Base-by-base conservation (phyloP, 2,113 vertebrate species). In the Ceyx margarethae region DNA sequence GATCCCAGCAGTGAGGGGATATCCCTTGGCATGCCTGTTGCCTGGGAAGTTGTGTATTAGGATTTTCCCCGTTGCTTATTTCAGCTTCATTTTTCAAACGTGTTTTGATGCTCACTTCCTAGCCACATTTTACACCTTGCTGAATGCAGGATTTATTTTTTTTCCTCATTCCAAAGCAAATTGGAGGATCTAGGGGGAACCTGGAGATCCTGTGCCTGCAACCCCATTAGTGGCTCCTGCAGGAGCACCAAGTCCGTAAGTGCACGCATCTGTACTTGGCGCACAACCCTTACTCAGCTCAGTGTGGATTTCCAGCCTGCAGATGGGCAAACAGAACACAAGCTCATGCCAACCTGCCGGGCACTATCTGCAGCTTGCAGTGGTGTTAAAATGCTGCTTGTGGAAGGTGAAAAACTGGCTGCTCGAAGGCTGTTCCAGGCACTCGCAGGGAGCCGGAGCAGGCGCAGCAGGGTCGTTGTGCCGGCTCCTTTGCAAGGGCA, bases 251-350 rank as follows among this genome's bases (percentile, higher is more conserved):
- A 66, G 67, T 62, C 91, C 75, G 65, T 46, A 4, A 48, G 86
- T 26, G 74, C 84, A 31, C 4, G 1, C 37, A 69, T 89, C 89
- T 56, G 58, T 82, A 58, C 71, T 91, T 89, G 81, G 91, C 84
- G 62, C 87, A 29, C 68, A 87, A 81, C 89, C 89, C 71, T 69
- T 67, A 29, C 89, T 87, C 89, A 72, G 83, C 94, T 87, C 91
- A 42, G 9, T 17, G 19, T 18, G 45, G 16, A 46, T 46, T 46
- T 46, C 45, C 45, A 46, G 45, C 19, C 45, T 46, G 45, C 45
- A 46, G 45, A 46, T 46, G 45, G 19, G 45, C 15, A 46, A 46
- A 46, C 18, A 46, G 46, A 48, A 48, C 20, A 48, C 10, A 19
- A 48, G 50, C 23, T 51, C 26, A 51, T 51, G 50, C 50, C 50